Percentiles rank a stretch among this genome's conserved stretches.
Evolutionary conservation across 2,113 vertebrate genomes (phyloP).

Genomic region (Rhinoderma darwinii): DNA sequence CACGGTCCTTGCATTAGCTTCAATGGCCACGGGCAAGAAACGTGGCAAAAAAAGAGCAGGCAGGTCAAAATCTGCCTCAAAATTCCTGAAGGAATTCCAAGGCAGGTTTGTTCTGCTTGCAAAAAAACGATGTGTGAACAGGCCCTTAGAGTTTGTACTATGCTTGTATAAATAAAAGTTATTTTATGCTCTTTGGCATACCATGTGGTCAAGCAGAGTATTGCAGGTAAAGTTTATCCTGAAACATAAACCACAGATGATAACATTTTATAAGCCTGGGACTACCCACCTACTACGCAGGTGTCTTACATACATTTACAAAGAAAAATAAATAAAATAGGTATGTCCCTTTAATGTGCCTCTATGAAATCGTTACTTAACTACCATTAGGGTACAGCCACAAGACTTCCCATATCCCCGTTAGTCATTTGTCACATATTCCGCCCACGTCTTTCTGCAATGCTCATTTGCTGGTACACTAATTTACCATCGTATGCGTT

Average conservation of each 20-base stretch:
- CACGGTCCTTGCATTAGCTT: too few relatives aligned
- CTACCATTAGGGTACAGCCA: background rate
- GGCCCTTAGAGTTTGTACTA: too few relatives aligned
- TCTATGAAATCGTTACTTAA: background rate
- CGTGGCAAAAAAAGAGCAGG: too few relatives aligned
- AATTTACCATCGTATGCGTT: background rate
- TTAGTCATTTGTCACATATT: conserved; percentile 18
- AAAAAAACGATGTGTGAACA: too few relatives aligned
- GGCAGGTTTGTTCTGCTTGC: too few relatives aligned
- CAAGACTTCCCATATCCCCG: background rate
- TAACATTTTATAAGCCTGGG: background rate
- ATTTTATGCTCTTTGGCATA: background rate
- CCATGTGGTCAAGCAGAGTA: background rate
- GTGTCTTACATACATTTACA: too few relatives aligned
- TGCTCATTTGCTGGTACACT: conserved; percentile 20
- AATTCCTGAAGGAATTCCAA: too few relatives aligned
- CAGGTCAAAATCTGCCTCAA: too few relatives aligned
- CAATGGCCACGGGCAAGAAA: too few relatives aligned
- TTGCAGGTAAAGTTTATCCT: background rate
- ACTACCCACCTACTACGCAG: background rate
- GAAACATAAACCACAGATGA: background rate
- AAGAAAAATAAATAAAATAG: background rate
- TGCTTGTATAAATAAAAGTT: background rate
- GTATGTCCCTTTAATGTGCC: background rate
- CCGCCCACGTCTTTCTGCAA: background rate